Conservation (phyloP, 2,888 invertebrate genomes). For the Hydrotaea diabolus region DNA sequence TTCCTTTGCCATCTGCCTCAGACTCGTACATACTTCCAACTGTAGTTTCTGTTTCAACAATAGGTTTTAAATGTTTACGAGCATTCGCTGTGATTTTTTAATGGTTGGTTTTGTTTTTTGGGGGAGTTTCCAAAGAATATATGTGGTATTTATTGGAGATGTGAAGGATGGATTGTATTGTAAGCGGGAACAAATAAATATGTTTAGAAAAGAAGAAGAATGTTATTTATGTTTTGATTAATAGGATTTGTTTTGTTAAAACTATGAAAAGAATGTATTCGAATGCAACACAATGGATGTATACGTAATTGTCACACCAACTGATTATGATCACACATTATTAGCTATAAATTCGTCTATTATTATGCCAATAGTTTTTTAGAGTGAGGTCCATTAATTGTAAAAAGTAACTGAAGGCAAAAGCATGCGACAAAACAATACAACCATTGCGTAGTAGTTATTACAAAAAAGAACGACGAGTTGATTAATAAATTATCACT, state of each 20-base stretch:
- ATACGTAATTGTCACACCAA: not conserved
- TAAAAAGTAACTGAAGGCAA: too few species aligned
- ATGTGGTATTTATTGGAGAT: conserved; percentile 21
- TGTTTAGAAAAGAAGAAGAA: conserved; percentile 47
- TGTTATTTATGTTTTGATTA: conserved; percentile 45
- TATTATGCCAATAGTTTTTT: too few species aligned
- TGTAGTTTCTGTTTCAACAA: conserved; percentile 76
- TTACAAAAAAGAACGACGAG: not conserved
- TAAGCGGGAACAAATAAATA: conserved; percentile 46
- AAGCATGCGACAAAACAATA: not conserved
- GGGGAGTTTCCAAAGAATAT: conserved; percentile 43
- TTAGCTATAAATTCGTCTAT: not conserved
- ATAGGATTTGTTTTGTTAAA: conserved; percentile 14
- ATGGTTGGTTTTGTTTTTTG: conserved; percentile 40
- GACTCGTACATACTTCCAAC: conserved; percentile 71
- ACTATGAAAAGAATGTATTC: not conserved
- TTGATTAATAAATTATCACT: not conserved
- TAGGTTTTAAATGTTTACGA: conserved; percentile 75
- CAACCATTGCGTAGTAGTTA: conserved; percentile 2
- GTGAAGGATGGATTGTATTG: conserved; percentile 40
- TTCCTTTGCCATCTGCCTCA: conserved; percentile 79
- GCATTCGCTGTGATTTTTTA: conserved; percentile 71
- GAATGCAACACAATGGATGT: not conserved
- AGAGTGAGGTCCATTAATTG: too few species aligned
- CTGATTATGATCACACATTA: not conserved